Base-by-base conservation (phyloP, 2,888 invertebrate genomes). In the Chromoteleia sp. region DNA sequence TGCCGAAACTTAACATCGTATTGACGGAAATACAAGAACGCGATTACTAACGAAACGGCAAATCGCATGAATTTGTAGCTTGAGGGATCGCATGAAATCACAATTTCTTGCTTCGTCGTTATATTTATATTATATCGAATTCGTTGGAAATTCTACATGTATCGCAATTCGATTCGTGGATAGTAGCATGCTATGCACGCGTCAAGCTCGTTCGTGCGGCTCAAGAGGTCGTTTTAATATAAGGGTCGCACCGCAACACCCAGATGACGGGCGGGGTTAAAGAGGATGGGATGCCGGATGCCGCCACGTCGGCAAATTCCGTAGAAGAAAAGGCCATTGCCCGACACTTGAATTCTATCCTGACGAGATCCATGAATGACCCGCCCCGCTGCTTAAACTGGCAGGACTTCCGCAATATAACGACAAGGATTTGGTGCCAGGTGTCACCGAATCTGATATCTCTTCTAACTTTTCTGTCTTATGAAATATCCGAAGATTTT, bases 151-250 rank as follows among this genome's bases (percentile, higher is more conserved):
- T 71, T 81, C 75, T 45, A 10, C 70, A 21, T 81, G 76, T 81
- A 76, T 76, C 71, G 76, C 67, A 45, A 81, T 81, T 67, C 75
- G 81, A 76, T 76, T 71, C 43, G 52, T 30, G 52, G 71, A 29
- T 56, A 48, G 76, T 67, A 81, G 76, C 76, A 81, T 76, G 76
- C 81, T 39, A 71, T 65, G 81, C 81, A 81, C 81, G 81, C 76
- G 65, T 71, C 81, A 52, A 52, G 71, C 71, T 76, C 73, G 81
- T 76, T 81, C 76, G 76, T 75, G 81, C 67, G 76, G 81, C 54
- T 81, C 75, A 81, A 76, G 75, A 81, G 81, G 81, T 76, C 81
- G 77, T 83, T 83, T 83, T 83, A 83, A 81, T 83, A 80, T 78
- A 83, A 80, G 83, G 83, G 83, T 71, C 43, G 77, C 67, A 39